These are phyloP conservation scores for Edolisoma coerulescens DNA, from an alignment of 2,113 vertebrate genomes.

Conservation along the genomic window DNA sequence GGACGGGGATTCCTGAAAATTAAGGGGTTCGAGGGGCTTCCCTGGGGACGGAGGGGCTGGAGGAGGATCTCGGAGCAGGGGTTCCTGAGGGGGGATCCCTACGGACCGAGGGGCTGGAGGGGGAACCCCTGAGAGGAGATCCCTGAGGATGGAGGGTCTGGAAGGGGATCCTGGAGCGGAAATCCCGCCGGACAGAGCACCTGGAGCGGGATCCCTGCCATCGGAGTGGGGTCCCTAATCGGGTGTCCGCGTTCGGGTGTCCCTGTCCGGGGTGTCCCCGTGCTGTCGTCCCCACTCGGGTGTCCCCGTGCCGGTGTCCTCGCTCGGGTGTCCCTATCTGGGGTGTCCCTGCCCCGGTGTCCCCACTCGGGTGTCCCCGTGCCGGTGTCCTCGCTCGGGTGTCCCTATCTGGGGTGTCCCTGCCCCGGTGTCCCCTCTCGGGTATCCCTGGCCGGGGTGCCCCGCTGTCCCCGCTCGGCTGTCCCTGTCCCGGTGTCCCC, in stretches of 20 bases:
- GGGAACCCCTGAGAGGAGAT: no score
- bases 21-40: neutral
- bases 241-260: neutral
- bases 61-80: neutral
- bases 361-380: neutral
- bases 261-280: neutral
- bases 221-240: rapidly evolving
- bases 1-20: neutral
- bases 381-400: neutral
- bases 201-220: neutral
- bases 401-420: neutral
- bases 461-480: neutral
- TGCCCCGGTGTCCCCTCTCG: no score
- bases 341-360: neutral
- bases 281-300: rapidly evolving
- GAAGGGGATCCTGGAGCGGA: neutral
- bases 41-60: neutral
- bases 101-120: neutral
- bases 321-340: neutral
- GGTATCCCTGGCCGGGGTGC: neutral
- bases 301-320: neutral
- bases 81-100: neutral
- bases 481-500: neutral
- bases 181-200: no score
- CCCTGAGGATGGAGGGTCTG: neutral